Evolutionary conservation across 2,888 invertebrate genomes (phyloP), one percentile per base, ranked within the genome.

Genomic region (Pemphredon lugubris): DNA sequence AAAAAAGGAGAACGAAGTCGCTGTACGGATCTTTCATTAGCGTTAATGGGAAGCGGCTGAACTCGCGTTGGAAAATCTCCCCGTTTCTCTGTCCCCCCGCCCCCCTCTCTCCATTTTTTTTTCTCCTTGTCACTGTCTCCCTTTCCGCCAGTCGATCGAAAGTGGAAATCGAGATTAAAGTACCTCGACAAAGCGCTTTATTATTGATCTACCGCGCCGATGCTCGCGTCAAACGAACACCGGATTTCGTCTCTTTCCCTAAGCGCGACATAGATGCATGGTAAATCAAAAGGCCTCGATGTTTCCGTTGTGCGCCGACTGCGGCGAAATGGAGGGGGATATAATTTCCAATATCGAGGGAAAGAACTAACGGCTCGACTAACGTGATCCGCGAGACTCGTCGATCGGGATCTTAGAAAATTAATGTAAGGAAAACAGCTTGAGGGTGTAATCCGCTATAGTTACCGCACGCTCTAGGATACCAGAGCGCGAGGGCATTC

Each of bases 11-110:
- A 47, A 55, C 48, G 14, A 58, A 76, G 74, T 73, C 65, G 63
- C 63, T 70, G 69, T 72, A 71, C 67, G 70, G 66, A 58, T 64
- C 73, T 80, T 83, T 78, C 80, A 83, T 83, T 77, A 83, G 73
- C 76, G 75, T 73, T 83, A 83, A 83, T 83, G 83, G 80, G 75
- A 53, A 60, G 60, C 59, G 59, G 60, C 65, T 67, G 60, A 73
- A 63, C 34, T 68, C 60, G 42, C 51, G 53, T 30, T 61, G 59
- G 61, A 45, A 61, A 79, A 73, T 73, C 55, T 61, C 63, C n/a
- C n/a, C n/a, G n/a, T 48, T 39, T 40, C 54, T 5, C 47, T 45
- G 34, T 26, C 14, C 21, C 30, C 20, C 30, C 30, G 7, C 5
- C 11, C 13, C 14, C n/a, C 20, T 7, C 20, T 20, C 32, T 45